These are phyloP conservation scores for Pseudonaja textilis DNA, from an alignment of 2,113 vertebrate species.

Conservation along the genomic window DNA sequence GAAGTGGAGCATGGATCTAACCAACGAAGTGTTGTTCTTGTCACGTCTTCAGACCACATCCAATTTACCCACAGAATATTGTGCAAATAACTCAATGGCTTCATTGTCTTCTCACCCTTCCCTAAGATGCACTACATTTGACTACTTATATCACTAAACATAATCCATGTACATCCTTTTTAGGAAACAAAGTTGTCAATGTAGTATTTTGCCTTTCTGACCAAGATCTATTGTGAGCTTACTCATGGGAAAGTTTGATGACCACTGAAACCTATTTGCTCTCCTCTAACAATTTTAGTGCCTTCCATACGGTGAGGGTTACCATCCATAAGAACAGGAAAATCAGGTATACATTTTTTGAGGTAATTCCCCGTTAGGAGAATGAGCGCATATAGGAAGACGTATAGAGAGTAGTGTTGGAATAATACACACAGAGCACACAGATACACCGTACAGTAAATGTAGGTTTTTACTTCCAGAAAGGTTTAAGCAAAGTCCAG, in stretches of 20 bases:
- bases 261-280: neutral
- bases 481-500: no score
- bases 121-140: neutral
- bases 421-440: no score
- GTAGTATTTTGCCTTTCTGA: neutral
- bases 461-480: no score
- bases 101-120: neutral
- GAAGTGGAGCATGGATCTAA: neutral
- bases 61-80: neutral
- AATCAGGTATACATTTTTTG: neutral
- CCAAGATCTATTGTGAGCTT: neutral
- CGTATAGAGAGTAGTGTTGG: no score
- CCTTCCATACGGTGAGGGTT: neutral
- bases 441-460: no score
- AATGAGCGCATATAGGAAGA: no score
- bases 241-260: neutral
- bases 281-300: neutral
- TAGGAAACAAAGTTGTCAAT: neutral
- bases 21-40: neutral
- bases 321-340: neutral
- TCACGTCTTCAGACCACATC: neutral
- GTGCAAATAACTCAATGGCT: neutral
- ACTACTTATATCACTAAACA: neutral
- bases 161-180: neutral
- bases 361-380: no score